Evolutionary conservation across 2,888 invertebrate species (phyloP), one percentile per base, ranked within the genome.

Genomic region (Drosophila yooni): DNA sequence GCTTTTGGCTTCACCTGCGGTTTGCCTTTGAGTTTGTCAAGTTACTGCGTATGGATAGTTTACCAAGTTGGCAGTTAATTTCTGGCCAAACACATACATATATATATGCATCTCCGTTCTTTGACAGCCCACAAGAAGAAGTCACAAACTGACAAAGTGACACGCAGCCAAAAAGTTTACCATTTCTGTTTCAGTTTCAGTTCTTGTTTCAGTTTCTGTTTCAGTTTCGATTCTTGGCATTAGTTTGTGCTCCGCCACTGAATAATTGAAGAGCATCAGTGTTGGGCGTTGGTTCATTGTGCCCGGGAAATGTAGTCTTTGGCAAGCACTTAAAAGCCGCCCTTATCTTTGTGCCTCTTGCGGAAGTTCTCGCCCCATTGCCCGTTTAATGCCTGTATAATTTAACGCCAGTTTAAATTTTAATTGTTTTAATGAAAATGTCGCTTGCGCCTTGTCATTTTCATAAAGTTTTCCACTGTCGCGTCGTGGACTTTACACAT

Each of bases 391-490:
- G 78, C 87, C 83, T 91, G 91, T 88, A 91, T 91, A 91, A 91
- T 91, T 91, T 91, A 89, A 91, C 91, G 91, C 91, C 90, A 91
- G 91, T 91, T 91, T 91, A 91, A 91, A 91, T 91, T 91, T 91
- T 91, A 91, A 91, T 91, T 91, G 91, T 91, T 88, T 85, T 87
- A 91, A 91, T 91, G 89, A 81, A 90, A 91, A 89, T 84, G 89
- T 90, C 89, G 89, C 80, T 70, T 70, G 75, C 54, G 83, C 90
- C 88, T 75, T 88, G 89, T 90, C 87, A 90, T 87, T 88, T 89
- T 76, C 83, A 89, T 84, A 75, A 83, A 86, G 81, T 89, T 86
- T 86, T 88, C 60, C 76, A 81, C 67, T 73, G 81, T 72, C 81
- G 72, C 81, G 51, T 70, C 71, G 78, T 74, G 71, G 79, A 81